Conservation (phyloP, 2,797 vertebrate species). For the Phalanger gymnotis region DNA sequence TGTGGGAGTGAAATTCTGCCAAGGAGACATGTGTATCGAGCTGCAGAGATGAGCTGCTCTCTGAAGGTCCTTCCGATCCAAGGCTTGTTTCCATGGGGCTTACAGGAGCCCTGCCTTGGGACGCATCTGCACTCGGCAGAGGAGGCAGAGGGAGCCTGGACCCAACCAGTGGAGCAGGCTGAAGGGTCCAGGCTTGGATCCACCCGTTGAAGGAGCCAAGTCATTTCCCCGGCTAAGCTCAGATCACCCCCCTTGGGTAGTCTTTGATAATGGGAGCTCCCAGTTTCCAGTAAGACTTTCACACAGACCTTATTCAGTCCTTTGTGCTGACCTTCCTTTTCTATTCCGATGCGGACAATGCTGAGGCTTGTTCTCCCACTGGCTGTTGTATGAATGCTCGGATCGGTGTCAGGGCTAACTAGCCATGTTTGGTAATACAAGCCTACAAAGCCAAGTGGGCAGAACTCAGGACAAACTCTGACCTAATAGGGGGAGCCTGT, state of each 20-base stretch:
- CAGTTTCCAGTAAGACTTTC: background rate
- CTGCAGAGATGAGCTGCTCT: background rate
- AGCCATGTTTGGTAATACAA: background rate
- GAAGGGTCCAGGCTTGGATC: background rate
- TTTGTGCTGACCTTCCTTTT: background rate
- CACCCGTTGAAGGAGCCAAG: too few relatives aligned
- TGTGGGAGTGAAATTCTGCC: background rate
- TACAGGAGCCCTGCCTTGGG: background rate
- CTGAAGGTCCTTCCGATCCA: background rate
- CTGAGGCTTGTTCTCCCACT: conserved; percentile 36
- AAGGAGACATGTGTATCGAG: background rate
- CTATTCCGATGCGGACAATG: conserved; percentile 53
- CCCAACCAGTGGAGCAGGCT: background rate
- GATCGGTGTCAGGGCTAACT: fast-evolving
- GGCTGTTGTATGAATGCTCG: conserved; percentile 36
- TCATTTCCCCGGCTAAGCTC: background rate
- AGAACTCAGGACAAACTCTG: background rate
- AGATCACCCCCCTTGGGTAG: background rate
- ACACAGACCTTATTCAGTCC: conserved; percentile 54
- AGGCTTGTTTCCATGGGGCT: background rate
- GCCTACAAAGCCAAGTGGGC: background rate
- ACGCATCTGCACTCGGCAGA: background rate
- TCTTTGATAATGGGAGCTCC: background rate
- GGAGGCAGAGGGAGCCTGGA: background rate
- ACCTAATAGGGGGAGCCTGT: background rate